Percentiles rank a stretch among this genome's conserved stretches.
Evolutionary conservation across 2,797 vertebrate species (phyloP).

Genomic region (Coregonus sp.): DNA sequence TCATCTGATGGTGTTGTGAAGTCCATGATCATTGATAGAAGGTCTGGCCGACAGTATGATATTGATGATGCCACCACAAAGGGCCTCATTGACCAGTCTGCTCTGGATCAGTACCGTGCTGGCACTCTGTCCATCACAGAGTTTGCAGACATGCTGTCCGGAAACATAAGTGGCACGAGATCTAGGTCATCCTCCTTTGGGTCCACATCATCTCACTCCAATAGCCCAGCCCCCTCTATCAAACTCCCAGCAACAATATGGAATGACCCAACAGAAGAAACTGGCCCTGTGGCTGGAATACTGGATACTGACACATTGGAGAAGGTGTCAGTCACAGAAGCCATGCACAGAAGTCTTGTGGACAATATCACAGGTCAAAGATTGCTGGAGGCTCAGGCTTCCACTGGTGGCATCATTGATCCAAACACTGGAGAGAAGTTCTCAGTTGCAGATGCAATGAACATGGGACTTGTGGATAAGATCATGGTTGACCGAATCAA

Average conservation of each 20-base stretch:
- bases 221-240: conserved; percentile 79
- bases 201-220: conserved; percentile 87
- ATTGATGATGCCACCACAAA: conserved; percentile 92
- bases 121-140: conserved; percentile 95
- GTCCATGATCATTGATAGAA: conserved; percentile 94
- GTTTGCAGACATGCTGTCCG: conserved; percentile 97
- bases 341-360: conserved; percentile 93
- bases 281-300: conserved; percentile 91
- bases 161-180: conserved; percentile 86
- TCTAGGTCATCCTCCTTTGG: conserved; percentile 93
- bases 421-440: conserved; percentile 88
- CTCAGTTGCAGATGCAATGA: conserved; percentile 83
- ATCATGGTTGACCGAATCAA: conserved; percentile 98
- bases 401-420: conserved; percentile 95
- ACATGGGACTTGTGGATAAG: conserved; percentile 91
- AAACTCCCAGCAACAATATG: conserved; percentile 82
- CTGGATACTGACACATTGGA: conserved; percentile 96
- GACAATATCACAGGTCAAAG: conserved; percentile 97
- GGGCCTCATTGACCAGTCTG: conserved; percentile 91
- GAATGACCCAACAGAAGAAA: conserved; percentile 93
- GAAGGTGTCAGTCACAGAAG: conserved; percentile 94
- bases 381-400: conserved; percentile 94
- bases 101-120: conserved; percentile 91
- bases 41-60: conserved; percentile 94
- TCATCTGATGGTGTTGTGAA: conserved; percentile 94